These are phyloP conservation scores for Rhodophaea formosa DNA, from an alignment of 2,888 invertebrate genomes.

Conservation along the genomic window DNA sequence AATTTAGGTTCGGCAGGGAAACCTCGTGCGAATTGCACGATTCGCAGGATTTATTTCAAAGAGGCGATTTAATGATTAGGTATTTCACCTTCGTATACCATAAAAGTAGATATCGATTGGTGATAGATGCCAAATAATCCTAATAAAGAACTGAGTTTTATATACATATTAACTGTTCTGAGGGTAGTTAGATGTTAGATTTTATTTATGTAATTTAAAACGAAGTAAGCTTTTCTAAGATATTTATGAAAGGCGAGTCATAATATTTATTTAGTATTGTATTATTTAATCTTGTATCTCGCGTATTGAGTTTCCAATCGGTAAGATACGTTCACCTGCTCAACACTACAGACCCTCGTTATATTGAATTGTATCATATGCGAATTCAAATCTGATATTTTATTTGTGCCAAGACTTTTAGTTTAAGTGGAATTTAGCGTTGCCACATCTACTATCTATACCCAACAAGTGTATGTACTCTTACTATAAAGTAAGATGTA, in stretches of 20 bases:
- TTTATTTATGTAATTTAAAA: constrained; percentile 67
- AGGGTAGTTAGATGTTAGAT: constrained; percentile 76
- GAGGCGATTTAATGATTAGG: constrained; percentile 70
- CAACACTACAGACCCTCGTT: constrained; percentile 45
- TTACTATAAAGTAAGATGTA: constrained; percentile 52
- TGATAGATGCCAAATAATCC: constrained; percentile 81
- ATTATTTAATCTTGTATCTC: constrained; percentile 28
- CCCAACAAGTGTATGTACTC: constrained; percentile 47
- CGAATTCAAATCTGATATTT: constrained; percentile 56
- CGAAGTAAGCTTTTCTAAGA: constrained; percentile 43
- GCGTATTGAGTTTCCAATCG: constrained; percentile 37
- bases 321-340: constrained; percentile 43
- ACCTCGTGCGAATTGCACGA: constrained; percentile 45
- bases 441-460: constrained; percentile 46
- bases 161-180: constrained; percentile 80
- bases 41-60: constrained; percentile 59
- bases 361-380: constrained; percentile 39
- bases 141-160: constrained; percentile 81
- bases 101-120: constrained; percentile 74
- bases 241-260: constrained; percentile 43
- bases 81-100: constrained; percentile 77
- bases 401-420: constrained; percentile 77
- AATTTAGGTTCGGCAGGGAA: constrained; percentile 78
- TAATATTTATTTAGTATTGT: constrained; percentile 43
- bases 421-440: constrained; percentile 57